Base-by-base conservation (phyloP, 2,797 vertebrate genomes). In the Nothura maculosa region DNA sequence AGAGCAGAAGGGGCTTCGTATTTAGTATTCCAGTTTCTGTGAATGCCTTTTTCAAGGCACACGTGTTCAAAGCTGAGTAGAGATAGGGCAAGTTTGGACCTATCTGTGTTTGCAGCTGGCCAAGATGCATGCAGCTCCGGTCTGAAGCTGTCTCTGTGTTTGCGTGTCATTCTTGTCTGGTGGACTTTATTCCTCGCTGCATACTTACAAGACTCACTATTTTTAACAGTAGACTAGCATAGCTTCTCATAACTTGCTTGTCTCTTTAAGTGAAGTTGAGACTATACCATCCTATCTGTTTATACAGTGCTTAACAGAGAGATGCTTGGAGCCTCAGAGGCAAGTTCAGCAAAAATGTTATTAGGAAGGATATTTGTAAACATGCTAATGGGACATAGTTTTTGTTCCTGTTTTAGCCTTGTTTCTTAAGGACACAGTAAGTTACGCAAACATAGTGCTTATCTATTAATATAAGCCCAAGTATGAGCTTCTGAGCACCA, bases 341-440 rank as follows among this genome's bases (percentile, higher is more conserved):
- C 57, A 67, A 78, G 62, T 73, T 94, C 69, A 87, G 34, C 73
- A 78, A 81, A 80, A 92, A 83, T 81, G 75, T 67, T 85, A 93
- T 67, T 60, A 57, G 83, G 79, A 64, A 72, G 47, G 69, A 22
- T 32, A 86, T 64, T 72, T 75, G 69, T 92, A 90, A 94, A 89
- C 73, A 78, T 5, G 47, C 27, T 72, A 87, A 70, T n/a, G 47
- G 48, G 63, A 75, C 73, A 79, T 13, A 79, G 69, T 55, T 96
- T 67, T 20, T 94, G 87, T 66, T 94, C 66, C 86, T 73, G 45
- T 60, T 89, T 75, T 60, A 85, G 73, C n/a, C 58, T 89, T 1
- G 0, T 87, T 92, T 95, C 62, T 76, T 73, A 91, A 70, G 64
- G 84, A 85, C 73, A 58, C 38, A 43, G 24, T n/a, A 82, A 87